Evolutionary conservation across 2,113 vertebrate genomes (phyloP).

Genomic region (Eulemur macaco): DNA sequence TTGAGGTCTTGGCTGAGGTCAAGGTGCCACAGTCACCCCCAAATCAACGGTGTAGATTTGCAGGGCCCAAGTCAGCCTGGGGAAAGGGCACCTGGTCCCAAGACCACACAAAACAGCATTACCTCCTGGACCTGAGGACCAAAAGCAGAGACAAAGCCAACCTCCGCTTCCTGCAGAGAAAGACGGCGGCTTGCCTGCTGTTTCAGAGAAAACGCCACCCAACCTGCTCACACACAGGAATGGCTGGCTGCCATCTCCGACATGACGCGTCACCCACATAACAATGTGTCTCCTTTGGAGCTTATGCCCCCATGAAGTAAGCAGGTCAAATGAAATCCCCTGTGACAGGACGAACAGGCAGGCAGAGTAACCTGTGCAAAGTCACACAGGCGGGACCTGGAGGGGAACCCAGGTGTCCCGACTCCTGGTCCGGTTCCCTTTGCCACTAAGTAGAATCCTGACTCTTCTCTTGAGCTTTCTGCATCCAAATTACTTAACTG

Average conservation of each 20-base stretch:
- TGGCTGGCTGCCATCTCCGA: fast-evolving
- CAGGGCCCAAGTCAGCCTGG: not conserved
- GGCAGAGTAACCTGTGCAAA: not conserved
- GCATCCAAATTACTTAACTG: not conserved
- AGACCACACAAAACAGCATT: not conserved
- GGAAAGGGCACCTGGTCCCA: not conserved
- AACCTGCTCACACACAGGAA: not conserved
- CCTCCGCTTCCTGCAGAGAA: not conserved
- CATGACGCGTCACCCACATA: not conserved
- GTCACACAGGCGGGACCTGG: not conserved
- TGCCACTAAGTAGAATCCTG: not conserved
- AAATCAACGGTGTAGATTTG: not conserved
- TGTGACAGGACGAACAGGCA: not conserved
- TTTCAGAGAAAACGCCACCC: not conserved
- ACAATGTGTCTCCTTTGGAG: not conserved
- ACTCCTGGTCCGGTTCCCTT: not conserved
- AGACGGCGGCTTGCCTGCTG: too few species aligned
- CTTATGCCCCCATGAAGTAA: not conserved
- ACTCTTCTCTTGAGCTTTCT: not conserved
- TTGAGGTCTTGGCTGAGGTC: not conserved
- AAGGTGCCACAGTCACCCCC: not conserved
- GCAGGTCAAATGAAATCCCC: not conserved
- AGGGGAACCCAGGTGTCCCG: not conserved
- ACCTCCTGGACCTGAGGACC: not conserved
- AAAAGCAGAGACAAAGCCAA: not conserved